These are phyloP conservation scores for Pampusana beccarii DNA, from an alignment of 2,113 vertebrate genomes.

Conservation along the genomic window DNA sequence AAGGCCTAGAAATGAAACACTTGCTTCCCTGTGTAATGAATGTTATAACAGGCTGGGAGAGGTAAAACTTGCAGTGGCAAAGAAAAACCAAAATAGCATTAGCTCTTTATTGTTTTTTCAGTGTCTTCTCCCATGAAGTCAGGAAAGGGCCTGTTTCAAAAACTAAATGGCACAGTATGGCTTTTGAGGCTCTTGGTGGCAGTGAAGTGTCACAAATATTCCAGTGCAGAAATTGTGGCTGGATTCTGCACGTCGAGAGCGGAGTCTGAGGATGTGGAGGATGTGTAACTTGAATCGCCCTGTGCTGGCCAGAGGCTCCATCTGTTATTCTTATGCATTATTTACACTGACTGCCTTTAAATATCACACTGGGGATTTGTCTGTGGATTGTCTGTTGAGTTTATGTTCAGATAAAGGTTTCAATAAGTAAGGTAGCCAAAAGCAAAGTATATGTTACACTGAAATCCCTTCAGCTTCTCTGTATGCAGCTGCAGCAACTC, in stretches of 20 bases:
- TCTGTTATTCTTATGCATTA: background rate
- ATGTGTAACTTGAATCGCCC: background rate
- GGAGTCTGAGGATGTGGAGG: background rate
- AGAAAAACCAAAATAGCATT: background rate
- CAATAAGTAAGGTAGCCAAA: background rate
- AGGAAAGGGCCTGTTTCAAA: background rate
- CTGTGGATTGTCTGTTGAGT: background rate
- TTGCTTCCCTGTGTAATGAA: background rate
- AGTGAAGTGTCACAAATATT: slow-evolving; percentile 65
- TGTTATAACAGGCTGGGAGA: background rate
- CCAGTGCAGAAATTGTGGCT: background rate
- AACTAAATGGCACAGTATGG: background rate
- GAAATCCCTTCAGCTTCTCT: background rate
- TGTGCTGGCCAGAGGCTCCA: background rate
- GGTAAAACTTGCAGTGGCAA: background rate
- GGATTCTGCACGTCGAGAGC: background rate
- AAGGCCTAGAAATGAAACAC: background rate
- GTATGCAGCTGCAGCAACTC: background rate
- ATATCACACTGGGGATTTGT: background rate
- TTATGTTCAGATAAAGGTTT: background rate
- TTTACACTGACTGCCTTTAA: slow-evolving; percentile 13
- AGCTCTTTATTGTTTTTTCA: background rate
- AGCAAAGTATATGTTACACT: background rate
- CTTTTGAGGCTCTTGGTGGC: slow-evolving; percentile 63
- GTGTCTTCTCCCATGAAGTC: background rate